A percentile compares a stretch with the other conserved stretches of the same genome.
Evolutionary conservation across 2,113 vertebrate genomes (phyloP).

Genomic region (Diadophis punctatus): DNA sequence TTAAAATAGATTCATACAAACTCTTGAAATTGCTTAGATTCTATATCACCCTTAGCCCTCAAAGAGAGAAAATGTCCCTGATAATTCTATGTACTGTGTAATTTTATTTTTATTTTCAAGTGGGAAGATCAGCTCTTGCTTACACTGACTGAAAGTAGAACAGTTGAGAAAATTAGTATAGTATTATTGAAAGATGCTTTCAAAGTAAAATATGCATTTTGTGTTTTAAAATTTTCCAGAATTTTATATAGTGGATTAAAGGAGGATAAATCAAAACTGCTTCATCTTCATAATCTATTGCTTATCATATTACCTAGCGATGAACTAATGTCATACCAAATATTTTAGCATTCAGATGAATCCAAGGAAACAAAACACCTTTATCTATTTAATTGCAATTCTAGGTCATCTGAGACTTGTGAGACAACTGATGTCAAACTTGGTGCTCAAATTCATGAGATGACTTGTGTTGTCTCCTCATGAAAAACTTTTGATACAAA

Average conservation of each 20-base stretch:
- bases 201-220: background rate
- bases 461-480: background rate
- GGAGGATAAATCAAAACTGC: background rate
- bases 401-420: background rate
- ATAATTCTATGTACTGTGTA: background rate
- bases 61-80: background rate
- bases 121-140: background rate
- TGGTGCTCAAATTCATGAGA: background rate
- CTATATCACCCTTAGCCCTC: background rate
- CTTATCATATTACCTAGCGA: background rate
- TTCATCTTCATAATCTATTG: background rate
- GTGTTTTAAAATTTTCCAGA: background rate
- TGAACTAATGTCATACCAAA: background rate
- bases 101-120: slow-evolving; percentile 23
- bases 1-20: background rate
- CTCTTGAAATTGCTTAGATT: background rate
- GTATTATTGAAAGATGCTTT: background rate
- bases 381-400: background rate
- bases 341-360: background rate
- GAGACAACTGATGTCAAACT: background rate
- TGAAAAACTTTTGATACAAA: background rate
- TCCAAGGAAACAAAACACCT: background rate
- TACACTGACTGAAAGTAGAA: background rate
- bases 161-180: background rate
- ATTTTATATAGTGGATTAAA: background rate